Evolutionary conservation across 2,113 vertebrate genomes (phyloP).

Genomic region (Cyphomyrus plagiostoma): DNA sequence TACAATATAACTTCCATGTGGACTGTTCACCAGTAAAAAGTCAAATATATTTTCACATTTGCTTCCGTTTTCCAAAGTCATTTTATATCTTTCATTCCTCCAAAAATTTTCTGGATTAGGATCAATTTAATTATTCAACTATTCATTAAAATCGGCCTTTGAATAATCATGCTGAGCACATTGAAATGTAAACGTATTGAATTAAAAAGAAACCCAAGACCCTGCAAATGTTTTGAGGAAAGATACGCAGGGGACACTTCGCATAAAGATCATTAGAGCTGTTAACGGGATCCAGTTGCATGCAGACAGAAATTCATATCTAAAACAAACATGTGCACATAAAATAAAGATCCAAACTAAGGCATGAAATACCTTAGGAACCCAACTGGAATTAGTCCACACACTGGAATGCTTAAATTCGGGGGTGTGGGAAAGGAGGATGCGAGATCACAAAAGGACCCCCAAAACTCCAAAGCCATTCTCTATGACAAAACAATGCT

Average conservation of each 20-base stretch:
- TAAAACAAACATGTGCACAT: background rate
- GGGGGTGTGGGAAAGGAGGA: background rate
- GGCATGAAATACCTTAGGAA: background rate
- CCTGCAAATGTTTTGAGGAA: background rate
- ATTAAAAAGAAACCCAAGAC: background rate
- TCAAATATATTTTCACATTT: background rate
- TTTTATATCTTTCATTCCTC: background rate
- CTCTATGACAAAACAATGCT: background rate
- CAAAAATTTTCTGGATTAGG: background rate
- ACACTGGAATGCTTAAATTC: background rate
- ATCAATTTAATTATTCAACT: background rate
- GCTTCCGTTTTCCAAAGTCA: background rate
- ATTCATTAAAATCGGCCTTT: background rate
- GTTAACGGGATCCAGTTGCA: background rate
- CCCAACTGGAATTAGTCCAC: background rate
- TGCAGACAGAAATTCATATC: background rate
- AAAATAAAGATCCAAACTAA: constrained; percentile 17
- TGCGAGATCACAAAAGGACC: background rate
- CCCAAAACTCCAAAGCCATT: background rate
- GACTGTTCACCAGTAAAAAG: background rate
- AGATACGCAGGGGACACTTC: background rate
- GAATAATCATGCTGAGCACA: background rate
- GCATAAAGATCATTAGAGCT: background rate
- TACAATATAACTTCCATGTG: background rate
- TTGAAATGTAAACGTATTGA: background rate